phyloP scores from a whole-genome alignment of 2,888 invertebrate genomes.

The Epirrhoe alternata region DNA sequence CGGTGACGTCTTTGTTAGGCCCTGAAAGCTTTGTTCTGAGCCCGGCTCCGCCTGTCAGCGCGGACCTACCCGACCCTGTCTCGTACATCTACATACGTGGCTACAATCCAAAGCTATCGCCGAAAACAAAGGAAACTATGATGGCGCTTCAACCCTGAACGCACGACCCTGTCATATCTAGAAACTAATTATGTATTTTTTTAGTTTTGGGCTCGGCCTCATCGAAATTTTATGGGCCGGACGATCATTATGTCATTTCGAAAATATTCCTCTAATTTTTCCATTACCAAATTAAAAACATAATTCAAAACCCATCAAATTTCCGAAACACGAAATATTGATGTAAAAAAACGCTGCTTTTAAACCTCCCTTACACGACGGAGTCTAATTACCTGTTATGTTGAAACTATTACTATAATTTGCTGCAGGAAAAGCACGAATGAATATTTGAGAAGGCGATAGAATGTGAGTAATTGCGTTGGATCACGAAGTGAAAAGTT shows the following conservation, averaged over 20 bases:
- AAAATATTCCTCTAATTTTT: slow-evolving; percentile 40
- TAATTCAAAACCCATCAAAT: slow-evolving; percentile 57
- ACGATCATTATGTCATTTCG: slow-evolving; percentile 30
- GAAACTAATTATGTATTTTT: slow-evolving; percentile 19
- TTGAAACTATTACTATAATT: slow-evolving; percentile 80
- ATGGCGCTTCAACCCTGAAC: slow-evolving; percentile 21
- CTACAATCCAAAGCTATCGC: slow-evolving; percentile 51
- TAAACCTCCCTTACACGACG: slow-evolving; percentile 63
- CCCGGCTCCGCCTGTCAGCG: slow-evolving; percentile 77
- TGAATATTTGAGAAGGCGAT: slow-evolving; percentile 85
- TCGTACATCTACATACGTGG: slow-evolving; percentile 53
- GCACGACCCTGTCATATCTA: slow-evolving; percentile 23
- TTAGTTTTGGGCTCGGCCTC: slow-evolving; percentile 23
- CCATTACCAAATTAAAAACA: slow-evolving; percentile 62
- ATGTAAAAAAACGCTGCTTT: slow-evolving; percentile 50
- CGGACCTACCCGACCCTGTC: slow-evolving; percentile 65
- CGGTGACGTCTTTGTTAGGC: slow-evolving; percentile 85
- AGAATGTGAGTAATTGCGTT: slow-evolving; percentile 82
- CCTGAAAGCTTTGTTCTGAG: slow-evolving; percentile 75
- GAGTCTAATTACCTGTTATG: slow-evolving; percentile 79
- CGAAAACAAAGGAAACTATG: slow-evolving; percentile 45
- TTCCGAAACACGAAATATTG: slow-evolving; percentile 50
- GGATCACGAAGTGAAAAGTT: slow-evolving; percentile 85
- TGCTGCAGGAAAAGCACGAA: slow-evolving; percentile 81
- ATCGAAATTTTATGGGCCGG: slow-evolving; percentile 15